Conservation (phyloP, 2,888 invertebrate species). For the Cephus runcator region DNA sequence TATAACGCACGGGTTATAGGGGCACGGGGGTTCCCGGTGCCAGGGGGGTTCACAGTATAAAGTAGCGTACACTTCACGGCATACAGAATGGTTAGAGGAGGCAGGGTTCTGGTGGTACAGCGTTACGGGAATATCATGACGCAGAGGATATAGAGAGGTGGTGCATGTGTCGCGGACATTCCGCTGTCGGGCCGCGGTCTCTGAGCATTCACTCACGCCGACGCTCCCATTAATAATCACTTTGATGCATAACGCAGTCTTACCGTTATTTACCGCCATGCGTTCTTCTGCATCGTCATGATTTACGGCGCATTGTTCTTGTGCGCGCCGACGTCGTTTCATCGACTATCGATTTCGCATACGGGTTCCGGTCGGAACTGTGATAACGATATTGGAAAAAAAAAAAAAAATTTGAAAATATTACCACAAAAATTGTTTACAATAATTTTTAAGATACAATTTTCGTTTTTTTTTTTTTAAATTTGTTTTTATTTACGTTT, state of each 20-base stretch:
- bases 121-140: neutral
- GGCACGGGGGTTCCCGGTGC: conserved; percentile 5
- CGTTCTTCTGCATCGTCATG: conserved; percentile 24
- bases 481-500: neutral
- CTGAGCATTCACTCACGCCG: conserved; percentile 53
- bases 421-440: neutral
- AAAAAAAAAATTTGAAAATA: neutral
- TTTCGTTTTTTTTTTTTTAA: neutral
- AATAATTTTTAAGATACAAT: neutral
- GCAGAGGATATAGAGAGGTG: conserved; percentile 3
- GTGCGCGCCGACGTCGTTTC: conserved; percentile 15
- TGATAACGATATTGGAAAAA: neutral
- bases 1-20: conserved; percentile 21
- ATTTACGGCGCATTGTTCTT: conserved; percentile 54
- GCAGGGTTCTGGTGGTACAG: neutral
- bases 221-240: conserved; percentile 61
- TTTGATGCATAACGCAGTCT: conserved; percentile 58
- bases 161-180: conserved; percentile 46
- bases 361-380: neutral
- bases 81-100: conserved; percentile 3
- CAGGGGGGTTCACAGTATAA: neutral
- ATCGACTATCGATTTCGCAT: neutral
- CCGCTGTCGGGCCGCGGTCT: conserved; percentile 49
- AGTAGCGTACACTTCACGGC: conserved; percentile 10
- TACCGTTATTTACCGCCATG: conserved; percentile 52